Base-by-base conservation (phyloP, 2,113 vertebrate genomes). In the Brachypteracias leptosomus region DNA sequence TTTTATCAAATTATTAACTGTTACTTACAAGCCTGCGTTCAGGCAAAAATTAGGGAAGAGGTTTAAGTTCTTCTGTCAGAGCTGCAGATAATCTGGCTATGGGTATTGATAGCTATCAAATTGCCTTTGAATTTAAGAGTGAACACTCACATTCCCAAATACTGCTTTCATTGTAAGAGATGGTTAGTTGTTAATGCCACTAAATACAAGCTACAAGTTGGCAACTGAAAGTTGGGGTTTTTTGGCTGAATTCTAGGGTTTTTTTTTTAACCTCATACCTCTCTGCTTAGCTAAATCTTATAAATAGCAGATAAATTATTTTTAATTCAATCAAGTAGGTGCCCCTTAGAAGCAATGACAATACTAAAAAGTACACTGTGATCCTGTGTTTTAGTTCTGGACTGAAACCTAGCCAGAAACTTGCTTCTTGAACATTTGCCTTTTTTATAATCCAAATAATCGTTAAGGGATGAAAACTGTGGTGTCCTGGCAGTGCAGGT, bases 181-280 rank as follows among this genome's bases (percentile, higher is more conserved):
- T 51, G 21, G n/a, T 74, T 93, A 74, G 33, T 87, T 91, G 66
- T 91, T 94, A 85, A 93, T 91, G 59, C 63, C 59, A 63, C 78
- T 85, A 85, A 79, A 94, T 80, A 21, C 71, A 91, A 90, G 63
- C 46, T 93, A 73, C 46, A 90, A 93, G 88, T 77, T 95, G 91
- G 92, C 68, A 90, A 75, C 59, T 74, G 51, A 51, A 91, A 55
- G 90, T 85, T 94, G 94, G 20, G 96, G 91, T 93, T 94, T 91
- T 65, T 96, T 97, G 90, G 93, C 82, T 93, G 78, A 88, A 70
- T 86, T 77, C 25, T 93, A 40, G 28, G 29, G 22, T 93, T 89
- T 90, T 93, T 89, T 90, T 84, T 94, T 85, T 66, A 61, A 46
- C 66, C n/a, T 88, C 92, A 91, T 95, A 80, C 63, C 89, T 95